Conservation (phyloP, 2,113 vertebrate species). For the Nanger granti region DNA sequence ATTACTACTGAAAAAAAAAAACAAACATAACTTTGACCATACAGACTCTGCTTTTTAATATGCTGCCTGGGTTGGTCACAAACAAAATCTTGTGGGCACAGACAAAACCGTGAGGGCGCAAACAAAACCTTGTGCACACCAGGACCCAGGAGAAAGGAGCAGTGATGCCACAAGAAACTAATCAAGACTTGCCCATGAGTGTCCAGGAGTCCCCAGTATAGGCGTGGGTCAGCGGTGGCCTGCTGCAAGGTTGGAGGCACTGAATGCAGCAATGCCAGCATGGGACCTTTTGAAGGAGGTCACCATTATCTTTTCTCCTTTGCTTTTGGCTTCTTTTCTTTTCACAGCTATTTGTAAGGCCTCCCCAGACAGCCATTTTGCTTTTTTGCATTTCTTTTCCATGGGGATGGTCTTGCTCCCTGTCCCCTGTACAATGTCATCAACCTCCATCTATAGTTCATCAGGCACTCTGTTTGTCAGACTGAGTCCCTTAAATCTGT, state of each 20-base stretch:
- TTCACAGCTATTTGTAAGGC: background rate
- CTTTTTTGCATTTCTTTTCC: background rate
- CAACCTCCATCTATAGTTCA: background rate
- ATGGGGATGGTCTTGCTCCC: background rate
- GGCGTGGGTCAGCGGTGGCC: accelerated
- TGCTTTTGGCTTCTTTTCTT: background rate
- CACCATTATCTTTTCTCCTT: background rate
- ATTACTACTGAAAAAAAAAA: background rate
- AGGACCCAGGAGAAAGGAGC: background rate
- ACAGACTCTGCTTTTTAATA: background rate
- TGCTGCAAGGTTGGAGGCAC: background rate
- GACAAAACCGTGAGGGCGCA: background rate
- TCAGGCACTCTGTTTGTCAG: background rate
- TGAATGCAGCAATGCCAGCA: background rate
- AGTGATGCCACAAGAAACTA: background rate
- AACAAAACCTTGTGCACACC: background rate
- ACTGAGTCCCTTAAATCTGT: background rate
- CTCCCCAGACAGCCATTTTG: background rate
- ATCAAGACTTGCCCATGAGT: background rate
- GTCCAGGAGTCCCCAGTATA: background rate
- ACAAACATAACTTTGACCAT: background rate
- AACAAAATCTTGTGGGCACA: background rate
- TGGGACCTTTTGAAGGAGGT: background rate
- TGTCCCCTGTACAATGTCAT: background rate
- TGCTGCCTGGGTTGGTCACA: background rate